A percentile compares a stretch with the other conserved stretches of the same genome.
phyloP scores from a whole-genome alignment of 2,888 invertebrate genomes.

The Mesoligia furuncula region DNA sequence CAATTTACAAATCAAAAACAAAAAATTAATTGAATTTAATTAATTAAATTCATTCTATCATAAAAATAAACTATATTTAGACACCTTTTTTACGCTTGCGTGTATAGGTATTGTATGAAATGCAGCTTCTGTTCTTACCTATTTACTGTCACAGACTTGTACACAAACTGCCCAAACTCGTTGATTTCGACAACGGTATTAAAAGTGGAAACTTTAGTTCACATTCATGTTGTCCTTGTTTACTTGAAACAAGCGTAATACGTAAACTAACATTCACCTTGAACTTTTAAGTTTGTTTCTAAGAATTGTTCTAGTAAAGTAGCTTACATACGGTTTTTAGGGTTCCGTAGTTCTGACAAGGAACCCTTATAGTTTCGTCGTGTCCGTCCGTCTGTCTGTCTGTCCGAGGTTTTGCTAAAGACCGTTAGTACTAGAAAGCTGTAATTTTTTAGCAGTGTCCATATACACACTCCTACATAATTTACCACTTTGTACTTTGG shows the following conservation, averaged over 20 bases:
- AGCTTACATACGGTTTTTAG: background rate
- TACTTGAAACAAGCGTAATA: conserved; percentile 34
- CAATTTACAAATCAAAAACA: no score
- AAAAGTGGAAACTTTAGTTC: conserved; percentile 47
- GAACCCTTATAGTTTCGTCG: no score
- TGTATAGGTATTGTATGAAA: background rate
- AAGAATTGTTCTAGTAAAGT: conserved; percentile 11
- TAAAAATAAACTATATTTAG: background rate
- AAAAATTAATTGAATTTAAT: no score
- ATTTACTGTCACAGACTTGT: background rate
- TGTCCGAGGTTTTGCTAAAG: no score
- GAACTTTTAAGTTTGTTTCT: conserved; percentile 38
- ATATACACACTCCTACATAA: no score
- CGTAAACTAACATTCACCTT: conserved; percentile 42
- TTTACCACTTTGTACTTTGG: no score
- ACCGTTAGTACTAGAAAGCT: no score
- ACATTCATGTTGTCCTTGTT: conserved; percentile 47
- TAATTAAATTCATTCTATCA: no score
- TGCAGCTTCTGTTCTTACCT: background rate
- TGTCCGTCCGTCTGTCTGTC: no score
- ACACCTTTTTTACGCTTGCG: background rate
- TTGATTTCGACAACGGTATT: conserved; percentile 49
- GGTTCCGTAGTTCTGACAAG: no score
- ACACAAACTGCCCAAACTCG: conserved; percentile 20
- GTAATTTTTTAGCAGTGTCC: no score